Base-by-base conservation (phyloP, 2,888 invertebrate species). In the Lagria hirta region DNA sequence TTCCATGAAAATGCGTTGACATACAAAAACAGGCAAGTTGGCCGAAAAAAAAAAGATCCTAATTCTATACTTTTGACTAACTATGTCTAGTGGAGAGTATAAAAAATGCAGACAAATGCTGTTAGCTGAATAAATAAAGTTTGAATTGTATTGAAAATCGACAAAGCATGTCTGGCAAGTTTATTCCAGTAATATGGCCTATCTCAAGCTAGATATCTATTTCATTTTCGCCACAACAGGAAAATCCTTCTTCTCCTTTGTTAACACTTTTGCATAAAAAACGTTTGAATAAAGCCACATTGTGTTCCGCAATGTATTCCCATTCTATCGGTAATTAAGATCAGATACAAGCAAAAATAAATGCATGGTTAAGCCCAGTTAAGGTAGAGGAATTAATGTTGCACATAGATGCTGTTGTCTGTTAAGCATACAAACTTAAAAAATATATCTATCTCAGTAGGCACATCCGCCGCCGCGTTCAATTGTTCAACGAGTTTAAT, bases 401-500 rank as follows among this genome's bases (percentile, higher is more conserved):
- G 37, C 28, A 24, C 52, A 49, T 55, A 55, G 55, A 55, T 55
- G 51, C 43, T 44, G 43, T 45, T 49, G 43, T 23, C 30, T 49
- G 52, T 55, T 55, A 55, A 54, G 54, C 43, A n/a, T n/a, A 20
- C 35, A 28, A 33, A 46, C 38, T 48, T 48, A 46, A 50, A n/a
- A 54, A 51, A 52, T 52, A 38, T 27, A 52, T n/a, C n/a, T n/a
- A n/a, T 51, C 48, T 49, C 49, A 21, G 37, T 37, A 43, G 44
- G 48, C 49, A 51, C 55, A 55, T 55, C 55, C 54, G 51, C 47
- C 54, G 51, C 47, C 42, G 13, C 38, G 43, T 51, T 46, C 52
- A 52, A 55, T 55, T 55, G 52, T 55, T 44, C 47, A 53, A 51
- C 51, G 44, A 37, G 47, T 46, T 42, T 44, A 53, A 51, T 53